Evolutionary conservation across 2,888 invertebrate genomes (phyloP), one percentile per base, ranked within the genome.

Genomic region (Mallateleia sp.): DNA sequence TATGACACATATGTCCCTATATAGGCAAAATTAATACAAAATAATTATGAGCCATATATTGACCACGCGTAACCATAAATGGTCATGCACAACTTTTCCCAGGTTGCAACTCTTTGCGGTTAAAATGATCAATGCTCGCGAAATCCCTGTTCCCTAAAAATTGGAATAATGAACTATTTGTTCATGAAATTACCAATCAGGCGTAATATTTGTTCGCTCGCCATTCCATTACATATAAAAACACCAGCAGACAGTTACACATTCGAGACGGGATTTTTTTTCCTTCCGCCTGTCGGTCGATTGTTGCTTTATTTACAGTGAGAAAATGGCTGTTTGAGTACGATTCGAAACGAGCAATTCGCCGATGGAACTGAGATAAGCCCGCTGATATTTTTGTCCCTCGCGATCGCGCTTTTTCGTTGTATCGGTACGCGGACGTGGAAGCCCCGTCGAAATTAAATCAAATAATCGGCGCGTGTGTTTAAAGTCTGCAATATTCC

Each of bases 401-500:
- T 58, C 54, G 56, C 74, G 60, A 66, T 58, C 34, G 78, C 67
- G 60, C 54, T 79, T 82, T 78, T 71, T 80, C 60, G 45, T 15
- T 24, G 75, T 22, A 20, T 24, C 50, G 67, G 54, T 45, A 42
- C 54, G 22, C 52, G 47, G 52, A 60, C 62, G 69, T 72, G 69
- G 74, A 66, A 79, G 34, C 81, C 15, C 52, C 50, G 42, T 74
- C 47, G 64, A 82, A 87, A 87, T 87, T 84, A 84, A 87, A 87
- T 87, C 84, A 87, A 87, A 87, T 87, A 87, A 87, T 80, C 84
- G 87, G 52, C 71, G 84, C 87, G 87, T 84, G 87, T 80, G 88
- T 84, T 87, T 81, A 77, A 84, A 87, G 87, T 87, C 78, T 84
- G 84, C 81, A 69, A 88, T 88, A 88, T 88, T 88, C 85, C 85